Conservation (phyloP, 1,140 invertebrate genomes). For the Helicoverpa zea region DNA sequence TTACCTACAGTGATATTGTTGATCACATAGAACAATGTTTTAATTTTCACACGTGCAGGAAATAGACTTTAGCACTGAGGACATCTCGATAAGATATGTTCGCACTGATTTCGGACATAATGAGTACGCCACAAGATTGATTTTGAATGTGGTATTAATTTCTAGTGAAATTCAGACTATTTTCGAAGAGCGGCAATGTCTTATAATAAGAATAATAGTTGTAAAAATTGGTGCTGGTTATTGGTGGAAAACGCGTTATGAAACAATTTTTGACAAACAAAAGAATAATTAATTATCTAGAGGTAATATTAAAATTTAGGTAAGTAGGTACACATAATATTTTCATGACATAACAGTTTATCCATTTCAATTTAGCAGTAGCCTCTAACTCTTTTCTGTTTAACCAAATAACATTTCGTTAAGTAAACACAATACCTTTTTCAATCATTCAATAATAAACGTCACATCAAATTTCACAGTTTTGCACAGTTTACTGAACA, state of each 20-base stretch:
- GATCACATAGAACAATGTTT: neutral
- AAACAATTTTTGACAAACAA: too few relatives aligned
- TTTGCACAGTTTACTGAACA: slow-evolving; percentile 54
- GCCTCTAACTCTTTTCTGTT: neutral
- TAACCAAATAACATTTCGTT: slow-evolving; percentile 16
- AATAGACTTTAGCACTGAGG: slow-evolving; percentile 19
- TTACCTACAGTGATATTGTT: too few relatives aligned
- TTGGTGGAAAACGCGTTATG: too few relatives aligned
- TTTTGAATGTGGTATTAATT: neutral
- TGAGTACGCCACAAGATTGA: neutral
- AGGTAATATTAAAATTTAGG: neutral
- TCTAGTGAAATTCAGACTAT: too few relatives aligned
- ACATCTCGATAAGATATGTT: neutral
- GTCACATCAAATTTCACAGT: slow-evolving; percentile 76
- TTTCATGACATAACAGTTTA: too few relatives aligned
- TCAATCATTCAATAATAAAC: slow-evolving; percentile 55
- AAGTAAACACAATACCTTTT: slow-evolving; percentile 18
- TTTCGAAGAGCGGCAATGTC: too few relatives aligned
- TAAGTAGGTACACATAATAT: neutral
- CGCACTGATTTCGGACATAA: neutral
- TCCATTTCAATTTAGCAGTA: neutral
- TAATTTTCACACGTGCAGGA: neutral
- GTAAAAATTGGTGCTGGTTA: too few relatives aligned
- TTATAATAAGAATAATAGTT: too few relatives aligned
- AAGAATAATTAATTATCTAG: too few relatives aligned